Evolutionary conservation across 1,140 invertebrate species (phyloP), one percentile per base, ranked within the genome.

Genomic region (Lordiphosa clarofinis): DNA sequence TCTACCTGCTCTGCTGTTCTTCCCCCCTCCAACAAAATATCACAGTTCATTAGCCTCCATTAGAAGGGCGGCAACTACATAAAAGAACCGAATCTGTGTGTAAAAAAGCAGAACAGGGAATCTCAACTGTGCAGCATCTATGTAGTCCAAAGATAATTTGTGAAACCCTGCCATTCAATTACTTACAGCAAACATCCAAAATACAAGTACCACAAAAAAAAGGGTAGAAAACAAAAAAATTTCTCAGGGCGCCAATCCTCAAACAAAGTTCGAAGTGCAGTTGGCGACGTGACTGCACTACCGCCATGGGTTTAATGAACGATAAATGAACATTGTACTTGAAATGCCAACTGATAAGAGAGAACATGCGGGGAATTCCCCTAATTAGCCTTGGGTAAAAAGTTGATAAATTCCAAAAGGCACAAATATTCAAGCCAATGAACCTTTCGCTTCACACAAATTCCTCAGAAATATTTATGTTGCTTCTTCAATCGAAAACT

Each of bases 1-100:
- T 54, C 60, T 82, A 79, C 72, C 76, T 79, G 69, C 46, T 44
- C 33, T 37, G 42, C 15, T 15, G 39, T 48, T 7, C 33, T 12
- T 36, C 38, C 40, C 48, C 21, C 35, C 36, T 3, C 39, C 24
- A 42, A 38, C n/a, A 37, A 12, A 28, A 19, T 37, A 38, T 31
- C 43, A 35, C 67, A 57, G 63, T 69, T 82, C 78, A 82, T 82
- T 82, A 82, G 73, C 70, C 72, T 60, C 68, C 53, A 82, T 84
- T 73, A 76, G 63, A 24, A 57, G 46, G 55, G 76, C 76, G 76
- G 72, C 68, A 69, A 82, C 67, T 68, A 81, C 76, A 81, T 68
- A 57, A 38, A 11, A 37, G 38, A 68, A 47, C 33, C n/a, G 35
- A 37, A 15, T 15, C 15, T 15, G 15, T 15, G 15, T 15, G 9